Evolutionary conservation across 2,113 vertebrate genomes (phyloP), one percentile per base, ranked within the genome.

Genomic region (Rhynchomys soricoides): DNA sequence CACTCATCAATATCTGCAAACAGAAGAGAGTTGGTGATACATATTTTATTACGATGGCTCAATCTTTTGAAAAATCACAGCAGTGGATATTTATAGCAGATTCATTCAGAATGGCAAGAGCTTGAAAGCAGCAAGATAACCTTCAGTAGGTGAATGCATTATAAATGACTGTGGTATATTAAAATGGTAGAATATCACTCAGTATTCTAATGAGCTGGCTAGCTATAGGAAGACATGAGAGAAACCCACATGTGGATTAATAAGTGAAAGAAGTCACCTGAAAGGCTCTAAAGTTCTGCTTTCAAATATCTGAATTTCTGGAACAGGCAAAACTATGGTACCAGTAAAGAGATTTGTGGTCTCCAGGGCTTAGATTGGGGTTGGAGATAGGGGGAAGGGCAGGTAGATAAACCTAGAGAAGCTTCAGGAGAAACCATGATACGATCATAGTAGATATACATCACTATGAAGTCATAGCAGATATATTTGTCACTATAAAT

Each of bases 1-100:
- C 99, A 99, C 96, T 99, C 99, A 45, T 99, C 99, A 12, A 99
- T 99, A 96, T 99, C 99, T 99, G 86, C 1, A 87, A 81, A 22
- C 57, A 52, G 97, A 89, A 97, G 81, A 97, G 17, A 95, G 40
- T 21, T 1, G 40, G 26, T 1, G 8, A 68, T 34, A 13, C 79
- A 9, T 10, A 79, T 16, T 29, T 81, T 75, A 74, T 86, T 70
- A 15, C 37, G 81, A n/a, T 48, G 85, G 85, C 70, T 10, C 5
- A 22, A 24, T 71, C 68, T 75, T 40, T 17, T 70, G 87, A 85
- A 95, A 74, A 78, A 52, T n/a, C n/a, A 70, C 11, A 66, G 37
- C n/a, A 55, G 43, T 5, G 16, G 66, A n/a, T 64, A 15, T 68
- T 40, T 66, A 31, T 1, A 86, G 29, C 73, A 81, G 45, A 1